A percentile compares a stretch with the other conserved stretches of the same genome.
These are phyloP conservation scores for Oreochromis grahami DNA, from an alignment of 2,797 vertebrate species.

Conservation along the genomic window DNA sequence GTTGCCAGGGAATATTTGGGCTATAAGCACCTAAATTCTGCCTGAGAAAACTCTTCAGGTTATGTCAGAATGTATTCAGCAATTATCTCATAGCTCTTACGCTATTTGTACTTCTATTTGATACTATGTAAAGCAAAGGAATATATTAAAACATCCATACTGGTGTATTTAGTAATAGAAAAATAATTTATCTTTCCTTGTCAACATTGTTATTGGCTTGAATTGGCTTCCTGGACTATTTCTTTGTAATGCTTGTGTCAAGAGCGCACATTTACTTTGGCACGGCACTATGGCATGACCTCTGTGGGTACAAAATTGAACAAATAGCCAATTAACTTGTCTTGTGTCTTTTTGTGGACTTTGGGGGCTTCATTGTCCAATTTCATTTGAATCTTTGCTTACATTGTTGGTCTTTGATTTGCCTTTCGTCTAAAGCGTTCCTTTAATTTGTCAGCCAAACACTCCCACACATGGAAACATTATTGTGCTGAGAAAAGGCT, in stretches of 20 bases:
- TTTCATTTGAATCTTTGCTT: neutral
- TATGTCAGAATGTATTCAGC: slow-evolving; percentile 19
- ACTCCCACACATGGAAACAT: neutral
- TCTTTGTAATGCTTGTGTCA: slow-evolving; percentile 17
- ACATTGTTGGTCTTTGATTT: neutral
- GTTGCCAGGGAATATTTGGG: neutral
- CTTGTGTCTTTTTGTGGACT: neutral
- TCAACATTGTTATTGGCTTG: slow-evolving; percentile 27
- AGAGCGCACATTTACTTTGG: slow-evolving; percentile 46
- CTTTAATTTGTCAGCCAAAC: neutral
- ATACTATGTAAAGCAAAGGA: neutral
- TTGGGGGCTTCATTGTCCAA: neutral
- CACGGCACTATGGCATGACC: neutral
- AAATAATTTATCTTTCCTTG: slow-evolving; percentile 8
- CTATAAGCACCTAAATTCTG: neutral
- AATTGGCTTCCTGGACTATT: slow-evolving; percentile 26
- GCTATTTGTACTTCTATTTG: neutral
- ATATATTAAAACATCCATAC: slow-evolving; percentile 9
- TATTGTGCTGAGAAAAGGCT: neutral
- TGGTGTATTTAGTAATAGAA: slow-evolving; percentile 5
- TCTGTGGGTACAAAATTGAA: neutral
- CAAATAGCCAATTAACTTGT: neutral
- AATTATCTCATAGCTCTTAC: slow-evolving; percentile 1
- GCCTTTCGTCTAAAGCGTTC: neutral
- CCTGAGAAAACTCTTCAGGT: slow-evolving; percentile 4